phyloP scores from a whole-genome alignment of 2,113 vertebrate species.

The Dendrocopos noguchii region DNA sequence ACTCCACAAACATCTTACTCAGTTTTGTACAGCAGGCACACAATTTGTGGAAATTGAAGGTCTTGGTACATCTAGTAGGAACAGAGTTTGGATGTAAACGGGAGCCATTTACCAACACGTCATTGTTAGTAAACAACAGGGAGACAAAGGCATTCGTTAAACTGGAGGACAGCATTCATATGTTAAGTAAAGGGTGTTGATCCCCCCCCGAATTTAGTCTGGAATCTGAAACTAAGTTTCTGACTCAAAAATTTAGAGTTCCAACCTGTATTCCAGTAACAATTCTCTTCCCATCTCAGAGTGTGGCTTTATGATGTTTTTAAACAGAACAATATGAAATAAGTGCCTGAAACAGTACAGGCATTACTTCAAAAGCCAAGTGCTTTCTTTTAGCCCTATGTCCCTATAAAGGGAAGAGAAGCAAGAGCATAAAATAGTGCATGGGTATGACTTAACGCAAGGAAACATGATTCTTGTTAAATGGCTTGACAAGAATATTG shows the following conservation, averaged over 20 bases:
- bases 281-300: background rate
- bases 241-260: background rate
- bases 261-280: background rate
- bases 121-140: background rate
- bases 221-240: background rate
- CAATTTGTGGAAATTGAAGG: background rate
- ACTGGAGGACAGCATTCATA: background rate
- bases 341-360: background rate
- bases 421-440: background rate
- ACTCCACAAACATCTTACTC: background rate
- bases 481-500: slow-evolving; percentile 50
- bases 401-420: background rate
- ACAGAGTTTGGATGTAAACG: background rate
- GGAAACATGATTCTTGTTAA: slow-evolving; percentile 51
- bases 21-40: background rate
- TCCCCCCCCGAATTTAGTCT: background rate
- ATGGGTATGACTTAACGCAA: background rate
- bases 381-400: background rate
- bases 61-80: background rate
- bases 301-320: background rate
- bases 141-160: background rate
- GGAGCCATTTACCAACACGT: background rate
- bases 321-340: background rate
- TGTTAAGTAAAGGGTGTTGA: background rate
- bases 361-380: background rate